Percentiles rank a stretch among this genome's conserved stretches.
Evolutionary conservation across 1,140 invertebrate species (phyloP).

Genomic region (Neoseiulus cucumeris): DNA sequence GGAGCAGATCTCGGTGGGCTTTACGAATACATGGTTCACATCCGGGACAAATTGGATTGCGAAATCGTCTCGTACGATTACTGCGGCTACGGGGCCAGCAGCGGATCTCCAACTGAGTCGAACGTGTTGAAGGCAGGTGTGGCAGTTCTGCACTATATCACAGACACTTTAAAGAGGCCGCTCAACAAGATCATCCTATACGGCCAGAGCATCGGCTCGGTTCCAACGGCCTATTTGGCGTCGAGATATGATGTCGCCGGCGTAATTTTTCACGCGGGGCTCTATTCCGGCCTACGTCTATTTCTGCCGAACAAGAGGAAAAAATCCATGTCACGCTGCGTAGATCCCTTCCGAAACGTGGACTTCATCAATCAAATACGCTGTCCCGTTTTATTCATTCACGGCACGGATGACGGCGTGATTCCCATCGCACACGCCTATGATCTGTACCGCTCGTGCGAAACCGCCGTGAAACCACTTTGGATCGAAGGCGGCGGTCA

Average conservation of each 20-base stretch:
- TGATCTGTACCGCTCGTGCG: not conserved
- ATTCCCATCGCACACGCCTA: not conserved
- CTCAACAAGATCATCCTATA: constrained; percentile 35
- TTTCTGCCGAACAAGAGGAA: not conserved
- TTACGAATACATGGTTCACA: not conserved
- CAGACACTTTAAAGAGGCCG: constrained; percentile 29
- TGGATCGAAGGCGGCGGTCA: not conserved
- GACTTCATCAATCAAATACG: not conserved
- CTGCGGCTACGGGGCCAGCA: constrained; percentile 26
- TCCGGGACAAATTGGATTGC: constrained; percentile 19
- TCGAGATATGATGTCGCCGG: constrained; percentile 23
- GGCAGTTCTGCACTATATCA: constrained; percentile 31
- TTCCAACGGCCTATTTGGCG: constrained; percentile 35
- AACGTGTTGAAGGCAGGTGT: constrained; percentile 37
- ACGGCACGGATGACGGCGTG: not conserved
- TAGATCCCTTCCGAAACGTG: not conserved
- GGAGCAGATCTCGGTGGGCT: not conserved
- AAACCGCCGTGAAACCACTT: not conserved
- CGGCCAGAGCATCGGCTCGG: constrained; percentile 31
- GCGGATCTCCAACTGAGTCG: constrained; percentile 33
- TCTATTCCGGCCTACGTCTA: not conserved
- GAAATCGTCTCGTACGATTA: constrained; percentile 39
- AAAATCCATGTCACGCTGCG: not conserved
- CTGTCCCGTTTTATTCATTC: not conserved
- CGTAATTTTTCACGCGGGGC: not conserved